Conservation (phyloP, 2,888 invertebrate species). For the Alloplasta piceator region DNA sequence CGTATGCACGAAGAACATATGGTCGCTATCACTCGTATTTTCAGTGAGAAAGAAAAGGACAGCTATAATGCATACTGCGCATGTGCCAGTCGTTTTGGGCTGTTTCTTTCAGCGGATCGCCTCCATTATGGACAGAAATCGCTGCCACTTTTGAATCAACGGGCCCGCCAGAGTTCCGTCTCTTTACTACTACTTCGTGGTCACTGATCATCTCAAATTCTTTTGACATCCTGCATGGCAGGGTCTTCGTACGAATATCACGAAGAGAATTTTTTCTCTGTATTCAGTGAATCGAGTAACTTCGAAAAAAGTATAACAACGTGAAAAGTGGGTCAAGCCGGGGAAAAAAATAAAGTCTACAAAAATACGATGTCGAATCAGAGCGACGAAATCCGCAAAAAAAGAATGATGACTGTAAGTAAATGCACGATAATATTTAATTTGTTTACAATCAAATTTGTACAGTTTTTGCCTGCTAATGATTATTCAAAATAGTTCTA, state of each 20-base stretch:
- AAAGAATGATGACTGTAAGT: constrained; percentile 77
- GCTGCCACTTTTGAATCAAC: too few relatives aligned
- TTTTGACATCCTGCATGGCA: constrained; percentile 15
- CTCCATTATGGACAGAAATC: too few relatives aligned
- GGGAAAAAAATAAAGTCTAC: background rate
- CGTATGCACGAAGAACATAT: too few relatives aligned
- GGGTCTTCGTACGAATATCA: constrained; percentile 2
- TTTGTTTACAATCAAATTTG: constrained; percentile 4
- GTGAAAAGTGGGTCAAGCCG: background rate
- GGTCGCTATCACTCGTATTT: too few relatives aligned
- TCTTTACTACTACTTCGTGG: too few relatives aligned
- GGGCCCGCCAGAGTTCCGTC: too few relatives aligned
- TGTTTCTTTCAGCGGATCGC: too few relatives aligned
- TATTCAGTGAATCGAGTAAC: constrained; percentile 3
- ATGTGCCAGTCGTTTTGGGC: too few relatives aligned
- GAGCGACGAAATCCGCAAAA: constrained; percentile 70
- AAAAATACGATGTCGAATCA: constrained; percentile 60
- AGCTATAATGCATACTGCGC: too few relatives aligned
- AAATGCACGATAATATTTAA: constrained; percentile 5
- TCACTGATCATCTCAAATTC: constrained; percentile 1
- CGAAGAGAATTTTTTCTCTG: constrained; percentile 10
- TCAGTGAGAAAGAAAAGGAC: too few relatives aligned
- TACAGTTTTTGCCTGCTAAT: background rate
- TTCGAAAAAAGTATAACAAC: background rate
- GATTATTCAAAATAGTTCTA: background rate